A percentile compares a stretch with the other conserved stretches of the same genome.
phyloP scores from a whole-genome alignment of 1,140 invertebrate species.

The Drosophila funebris region DNA sequence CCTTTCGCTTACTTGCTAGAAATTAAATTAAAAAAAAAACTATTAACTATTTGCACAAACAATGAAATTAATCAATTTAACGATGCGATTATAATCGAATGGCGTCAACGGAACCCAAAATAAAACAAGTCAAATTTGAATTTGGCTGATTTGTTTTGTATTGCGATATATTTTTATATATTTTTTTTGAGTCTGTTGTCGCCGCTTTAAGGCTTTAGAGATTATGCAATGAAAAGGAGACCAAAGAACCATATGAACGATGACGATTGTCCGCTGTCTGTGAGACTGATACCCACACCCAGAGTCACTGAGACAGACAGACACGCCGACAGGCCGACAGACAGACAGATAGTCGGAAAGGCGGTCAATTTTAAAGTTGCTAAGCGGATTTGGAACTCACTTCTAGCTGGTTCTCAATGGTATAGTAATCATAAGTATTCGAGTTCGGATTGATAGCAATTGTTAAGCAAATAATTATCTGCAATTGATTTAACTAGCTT shows the following conservation, averaged over 20 bases:
- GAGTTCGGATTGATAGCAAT: constrained; percentile 10
- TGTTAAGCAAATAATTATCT: neutral
- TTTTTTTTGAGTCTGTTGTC: constrained; percentile 28
- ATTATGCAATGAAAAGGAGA: constrained; percentile 67
- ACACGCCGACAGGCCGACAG: neutral
- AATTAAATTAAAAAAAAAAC: no score
- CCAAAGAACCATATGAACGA: constrained; percentile 36
- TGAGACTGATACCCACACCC: neutral
- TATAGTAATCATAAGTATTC: constrained; percentile 1
- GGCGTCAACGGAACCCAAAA: constrained; percentile 43
- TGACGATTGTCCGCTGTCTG: constrained; percentile 4
- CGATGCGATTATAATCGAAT: constrained; percentile 60
- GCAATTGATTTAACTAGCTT: constrained; percentile 5
- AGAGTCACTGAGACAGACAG: neutral
- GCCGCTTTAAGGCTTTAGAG: constrained; percentile 46
- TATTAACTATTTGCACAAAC: no score
- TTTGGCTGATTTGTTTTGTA: constrained; percentile 62
- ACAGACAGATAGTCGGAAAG: constrained; percentile 39
- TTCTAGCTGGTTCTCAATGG: constrained; percentile 5
- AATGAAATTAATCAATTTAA: constrained; percentile 78
- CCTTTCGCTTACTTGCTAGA: no score
- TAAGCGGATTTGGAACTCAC: constrained; percentile 68
- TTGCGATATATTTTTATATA: constrained; percentile 30
- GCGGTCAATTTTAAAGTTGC: constrained; percentile 71
- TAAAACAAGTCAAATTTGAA: constrained; percentile 50